Percentiles rank a stretch among this genome's conserved stretches.
Conservation (phyloP, 2,888 invertebrate genomes). For the Julus scanicus region DNA sequence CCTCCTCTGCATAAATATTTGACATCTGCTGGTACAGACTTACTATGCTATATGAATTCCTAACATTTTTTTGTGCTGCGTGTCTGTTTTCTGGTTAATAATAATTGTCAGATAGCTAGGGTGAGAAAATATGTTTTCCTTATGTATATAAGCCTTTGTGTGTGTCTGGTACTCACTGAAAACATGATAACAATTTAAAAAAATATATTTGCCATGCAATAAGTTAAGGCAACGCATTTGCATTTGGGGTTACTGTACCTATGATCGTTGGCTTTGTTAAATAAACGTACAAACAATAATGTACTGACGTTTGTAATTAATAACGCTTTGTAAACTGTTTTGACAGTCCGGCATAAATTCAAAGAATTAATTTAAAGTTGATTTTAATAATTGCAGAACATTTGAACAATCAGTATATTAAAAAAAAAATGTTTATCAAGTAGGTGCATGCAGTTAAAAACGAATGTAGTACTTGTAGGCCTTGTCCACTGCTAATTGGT, state of each 20-base stretch:
- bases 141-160: not conserved
- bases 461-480: not conserved
- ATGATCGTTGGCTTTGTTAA: not conserved
- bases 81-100: not conserved
- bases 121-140: not conserved
- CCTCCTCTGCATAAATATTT: too few species aligned
- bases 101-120: not conserved
- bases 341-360: not conserved
- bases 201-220: not conserved
- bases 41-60: too few species aligned
- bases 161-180: not conserved
- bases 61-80: not conserved
- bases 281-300: not conserved
- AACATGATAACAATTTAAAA: not conserved
- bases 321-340: too few species aligned
- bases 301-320: not conserved
- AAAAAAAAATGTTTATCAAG: not conserved
- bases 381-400: not conserved
- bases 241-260: constrained; percentile 6
- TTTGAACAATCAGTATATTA: too few species aligned
- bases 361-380: not conserved
- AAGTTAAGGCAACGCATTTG: not conserved
- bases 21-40: too few species aligned
- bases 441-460: not conserved
- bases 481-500: not conserved